phyloP scores from a whole-genome alignment of 2,888 invertebrate genomes.

The Pollenia amentaria region DNA sequence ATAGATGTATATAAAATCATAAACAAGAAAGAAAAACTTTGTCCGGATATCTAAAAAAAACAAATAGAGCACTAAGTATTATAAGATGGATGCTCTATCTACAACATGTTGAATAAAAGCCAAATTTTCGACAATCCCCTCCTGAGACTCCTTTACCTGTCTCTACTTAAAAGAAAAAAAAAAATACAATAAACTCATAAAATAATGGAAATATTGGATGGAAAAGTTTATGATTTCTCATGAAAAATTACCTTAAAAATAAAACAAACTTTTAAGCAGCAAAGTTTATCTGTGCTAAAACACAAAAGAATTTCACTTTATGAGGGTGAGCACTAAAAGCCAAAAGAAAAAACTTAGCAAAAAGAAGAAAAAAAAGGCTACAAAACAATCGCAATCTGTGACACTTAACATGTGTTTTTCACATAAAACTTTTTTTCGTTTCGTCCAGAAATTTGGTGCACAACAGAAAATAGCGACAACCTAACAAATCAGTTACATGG shows the following conservation, averaged over 20 bases:
- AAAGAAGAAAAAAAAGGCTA: conserved; percentile 45
- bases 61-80: conserved; percentile 61
- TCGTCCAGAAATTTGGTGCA: conserved; percentile 64
- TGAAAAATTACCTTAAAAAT: conserved; percentile 70
- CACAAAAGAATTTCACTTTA: conserved; percentile 50
- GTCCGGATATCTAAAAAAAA: conserved; percentile 46
- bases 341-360: conserved; percentile 8
- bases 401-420: conserved; percentile 74
- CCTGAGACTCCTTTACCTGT: not conserved
- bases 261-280: conserved; percentile 64
- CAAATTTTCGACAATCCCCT: conserved; percentile 48
- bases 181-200: conserved; percentile 58
- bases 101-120: conserved; percentile 67
- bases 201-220: conserved; percentile 63
- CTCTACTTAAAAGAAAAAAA: not conserved
- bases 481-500: conserved; percentile 49
- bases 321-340: conserved; percentile 14
- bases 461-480: conserved; percentile 40
- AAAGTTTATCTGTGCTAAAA: conserved; percentile 66
- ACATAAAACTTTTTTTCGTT: conserved; percentile 62
- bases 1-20: conserved; percentile 35
- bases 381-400: conserved; percentile 71
- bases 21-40: conserved; percentile 56
- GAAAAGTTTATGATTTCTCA: conserved; percentile 69
- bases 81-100: conserved; percentile 50